A percentile compares a stretch with the other conserved stretches of the same genome.
Evolutionary conservation across 2,113 vertebrate genomes (phyloP).

Genomic region (Micromys minutus): DNA sequence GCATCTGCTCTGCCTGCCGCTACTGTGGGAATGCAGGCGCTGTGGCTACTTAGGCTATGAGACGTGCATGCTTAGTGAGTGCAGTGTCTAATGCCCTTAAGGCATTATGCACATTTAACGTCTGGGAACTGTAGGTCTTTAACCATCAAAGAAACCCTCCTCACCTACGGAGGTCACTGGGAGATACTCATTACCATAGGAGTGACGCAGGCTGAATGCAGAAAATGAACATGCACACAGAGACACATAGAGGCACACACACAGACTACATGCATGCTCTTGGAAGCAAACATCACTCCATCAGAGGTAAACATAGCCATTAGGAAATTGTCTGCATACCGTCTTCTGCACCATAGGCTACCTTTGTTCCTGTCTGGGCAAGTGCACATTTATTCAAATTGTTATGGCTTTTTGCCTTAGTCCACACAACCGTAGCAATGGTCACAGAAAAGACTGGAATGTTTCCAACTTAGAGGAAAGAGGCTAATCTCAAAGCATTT

Average conservation of each 20-base stretch:
- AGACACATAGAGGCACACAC: constrained; percentile 50
- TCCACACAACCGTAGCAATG: constrained; percentile 14
- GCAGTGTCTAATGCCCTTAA: constrained; percentile 61
- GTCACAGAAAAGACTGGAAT: constrained; percentile 35
- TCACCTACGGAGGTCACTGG: constrained; percentile 57
- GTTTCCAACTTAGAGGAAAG: constrained; percentile 57
- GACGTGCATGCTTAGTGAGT: constrained; percentile 68
- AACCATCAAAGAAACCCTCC: constrained; percentile 61
- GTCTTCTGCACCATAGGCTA: neutral
- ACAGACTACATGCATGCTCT: neutral
- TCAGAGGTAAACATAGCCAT: constrained; percentile 13
- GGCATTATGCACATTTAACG: constrained; percentile 66
- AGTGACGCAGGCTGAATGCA: constrained; percentile 78
- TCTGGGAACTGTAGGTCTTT: constrained; percentile 63
- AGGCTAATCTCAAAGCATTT: constrained; percentile 17
- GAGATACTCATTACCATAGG: constrained; percentile 54
- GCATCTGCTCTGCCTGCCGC: constrained; percentile 81
- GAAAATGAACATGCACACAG: constrained; percentile 56
- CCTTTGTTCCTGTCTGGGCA: neutral
- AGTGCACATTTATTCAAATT: neutral
- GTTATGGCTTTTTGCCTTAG: neutral
- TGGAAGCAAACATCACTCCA: neutral
- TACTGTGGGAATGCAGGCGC: constrained; percentile 79
- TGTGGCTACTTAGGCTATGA: constrained; percentile 78
- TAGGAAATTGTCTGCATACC: neutral